phyloP scores from a whole-genome alignment of 2,888 invertebrate species.

The Melinopterus prodromus region DNA sequence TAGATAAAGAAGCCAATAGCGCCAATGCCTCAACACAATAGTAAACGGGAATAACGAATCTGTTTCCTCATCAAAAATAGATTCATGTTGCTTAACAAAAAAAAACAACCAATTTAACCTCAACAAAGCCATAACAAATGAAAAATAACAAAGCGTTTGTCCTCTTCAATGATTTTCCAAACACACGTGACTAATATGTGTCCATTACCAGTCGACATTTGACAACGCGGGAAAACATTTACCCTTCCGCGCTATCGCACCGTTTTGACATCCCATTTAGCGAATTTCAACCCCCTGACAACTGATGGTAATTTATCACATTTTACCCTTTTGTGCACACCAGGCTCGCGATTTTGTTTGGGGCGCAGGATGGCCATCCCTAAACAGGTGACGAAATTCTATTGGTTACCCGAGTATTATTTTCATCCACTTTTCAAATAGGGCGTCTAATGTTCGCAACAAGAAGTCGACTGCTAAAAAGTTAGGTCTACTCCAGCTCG shows the following conservation, averaged over 20 bases:
- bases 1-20: too few relatives aligned
- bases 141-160: not conserved
- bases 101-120: too few relatives aligned
- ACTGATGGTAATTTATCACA: not conserved
- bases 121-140: not conserved
- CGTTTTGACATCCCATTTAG: conserved; percentile 4
- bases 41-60: too few relatives aligned
- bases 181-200: conserved; percentile 4
- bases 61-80: too few relatives aligned
- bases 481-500: not conserved
- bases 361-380: not conserved
- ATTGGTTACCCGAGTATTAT: too few relatives aligned
- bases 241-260: not conserved
- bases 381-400: not conserved
- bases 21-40: too few relatives aligned
- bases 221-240: not conserved
- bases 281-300: not conserved
- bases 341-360: not conserved
- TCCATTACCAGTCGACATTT: not conserved
- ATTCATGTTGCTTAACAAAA: too few relatives aligned
- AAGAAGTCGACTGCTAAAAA: too few relatives aligned
- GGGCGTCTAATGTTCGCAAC: too few relatives aligned
- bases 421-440: too few relatives aligned
- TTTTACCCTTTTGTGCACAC: not conserved
- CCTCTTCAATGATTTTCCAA: not conserved